phyloP scores from a whole-genome alignment of 2,113 vertebrate genomes.

The Sitta europaea region DNA sequence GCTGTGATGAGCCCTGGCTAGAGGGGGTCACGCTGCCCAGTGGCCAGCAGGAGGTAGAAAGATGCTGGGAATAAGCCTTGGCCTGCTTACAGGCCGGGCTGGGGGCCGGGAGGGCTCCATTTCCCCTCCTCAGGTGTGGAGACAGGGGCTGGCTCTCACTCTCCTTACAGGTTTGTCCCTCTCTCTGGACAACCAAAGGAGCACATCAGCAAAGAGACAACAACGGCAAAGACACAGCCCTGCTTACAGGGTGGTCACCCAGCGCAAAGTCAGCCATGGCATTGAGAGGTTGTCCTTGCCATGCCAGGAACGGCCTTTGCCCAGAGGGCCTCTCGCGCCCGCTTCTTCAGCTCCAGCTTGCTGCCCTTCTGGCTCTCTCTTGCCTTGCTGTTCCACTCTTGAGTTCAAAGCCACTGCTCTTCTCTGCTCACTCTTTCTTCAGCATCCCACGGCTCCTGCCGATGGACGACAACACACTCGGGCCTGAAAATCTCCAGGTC shows the following conservation, averaged over 20 bases:
- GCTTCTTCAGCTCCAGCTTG: background rate
- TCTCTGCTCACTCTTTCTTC: background rate
- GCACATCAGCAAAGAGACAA: background rate
- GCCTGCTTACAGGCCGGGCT: no score
- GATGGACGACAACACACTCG: rapidly evolving
- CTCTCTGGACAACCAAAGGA: background rate
- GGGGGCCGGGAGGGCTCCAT: no score
- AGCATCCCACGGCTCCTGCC: rapidly evolving
- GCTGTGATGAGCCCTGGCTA: no score
- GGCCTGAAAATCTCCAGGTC: background rate
- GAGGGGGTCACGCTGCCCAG: background rate
- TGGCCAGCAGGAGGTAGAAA: background rate
- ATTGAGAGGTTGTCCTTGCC: background rate
- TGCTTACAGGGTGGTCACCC: rapidly evolving
- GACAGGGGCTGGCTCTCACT: background rate
- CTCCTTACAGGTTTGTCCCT: background rate
- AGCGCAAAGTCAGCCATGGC: rapidly evolving
- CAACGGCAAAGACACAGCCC: background rate
- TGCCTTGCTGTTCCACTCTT: rapidly evolving
- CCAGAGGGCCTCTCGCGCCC: rapidly evolving
- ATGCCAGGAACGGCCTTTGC: background rate
- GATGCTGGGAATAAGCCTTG: no score
- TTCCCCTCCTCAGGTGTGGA: background rate
- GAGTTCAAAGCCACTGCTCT: rapidly evolving
- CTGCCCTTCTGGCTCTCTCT: background rate